A percentile compares a stretch with the other conserved stretches of the same genome.
phyloP scores from a whole-genome alignment of 2,113 vertebrate species.

The Pyrgilauda ruficollis region DNA sequence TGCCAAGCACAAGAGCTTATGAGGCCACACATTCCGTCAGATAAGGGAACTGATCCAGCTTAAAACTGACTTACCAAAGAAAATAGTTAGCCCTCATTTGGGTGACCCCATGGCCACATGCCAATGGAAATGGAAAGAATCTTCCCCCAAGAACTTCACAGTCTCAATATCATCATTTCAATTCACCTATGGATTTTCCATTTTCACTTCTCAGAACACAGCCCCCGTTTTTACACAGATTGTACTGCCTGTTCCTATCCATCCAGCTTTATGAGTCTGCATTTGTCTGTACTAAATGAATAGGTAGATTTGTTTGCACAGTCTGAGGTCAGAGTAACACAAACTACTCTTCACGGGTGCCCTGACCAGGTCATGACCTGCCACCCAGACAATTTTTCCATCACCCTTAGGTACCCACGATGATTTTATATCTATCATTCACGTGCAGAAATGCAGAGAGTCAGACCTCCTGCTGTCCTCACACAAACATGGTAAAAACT shows the following conservation, averaged over 20 bases:
- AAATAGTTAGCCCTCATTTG: neutral
- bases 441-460: neutral
- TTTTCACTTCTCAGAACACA: neutral
- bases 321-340: neutral
- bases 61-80: neutral
- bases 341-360: neutral
- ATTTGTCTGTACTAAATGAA: neutral
- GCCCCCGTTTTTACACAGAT: neutral
- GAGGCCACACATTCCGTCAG: slow-evolving; percentile 3
- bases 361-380: neutral
- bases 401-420: neutral
- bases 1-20: neutral
- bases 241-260: neutral
- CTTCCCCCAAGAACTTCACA: neutral
- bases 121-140: neutral
- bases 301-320: neutral
- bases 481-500: neutral
- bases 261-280: neutral
- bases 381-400: neutral
- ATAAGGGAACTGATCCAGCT: neutral
- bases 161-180: neutral
- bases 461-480: neutral
- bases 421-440: neutral
- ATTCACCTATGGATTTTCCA: neutral
- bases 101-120: neutral